Base-by-base conservation (phyloP, 2,113 vertebrate species). In the Stercorarius parasiticus region DNA sequence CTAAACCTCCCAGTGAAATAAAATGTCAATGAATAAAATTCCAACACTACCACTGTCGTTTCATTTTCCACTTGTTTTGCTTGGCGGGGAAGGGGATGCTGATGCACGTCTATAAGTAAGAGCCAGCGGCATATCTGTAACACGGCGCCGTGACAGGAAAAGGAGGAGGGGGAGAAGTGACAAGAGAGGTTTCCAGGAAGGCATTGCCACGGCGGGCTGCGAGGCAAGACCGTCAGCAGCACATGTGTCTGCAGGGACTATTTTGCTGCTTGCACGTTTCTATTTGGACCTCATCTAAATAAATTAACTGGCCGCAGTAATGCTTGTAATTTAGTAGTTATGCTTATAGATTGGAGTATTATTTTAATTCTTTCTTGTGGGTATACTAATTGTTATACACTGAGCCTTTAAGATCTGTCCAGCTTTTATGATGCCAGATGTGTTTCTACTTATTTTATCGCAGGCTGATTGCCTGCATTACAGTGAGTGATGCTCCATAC, bases 371-470 rank as follows among this genome's bases (percentile, higher is more conserved):
- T 72, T 73, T 77, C 62, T 74, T 50, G n/a, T n/a, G 62, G 70
- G 19, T 23, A 27, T 23, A 10, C 34, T 88, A 49, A 8, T 23
- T 38, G 72, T 66, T 81, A 64, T 61, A 93, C 38, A 47, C 17
- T 6, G 53, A 85, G 71, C 22, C 70, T 86, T 36, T 83, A 26
- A 86, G 38, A 64, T 78, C 43, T 10, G 16, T 53, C 73, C 85
- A 86, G 79, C 43, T 94, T 88, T 94, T 61, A 53, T 18, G 76
- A 38, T 34, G 64, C 82, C 90, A 97, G 82, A 65, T 83, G 64
- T 67, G 58, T 23, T 38, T 82, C 79, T 69, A 52, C 30, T 67
- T 61, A 47, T 82, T 91, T 79, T 70, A 73, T 65, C n/a, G 17
- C 65, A 70, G 72, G 74, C 69, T 86, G 64, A 43, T 59, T 62